Evolutionary conservation across 1,140 invertebrate species (phyloP), one percentile per base, ranked within the genome.

Genomic region (Calephelis nemesis): DNA sequence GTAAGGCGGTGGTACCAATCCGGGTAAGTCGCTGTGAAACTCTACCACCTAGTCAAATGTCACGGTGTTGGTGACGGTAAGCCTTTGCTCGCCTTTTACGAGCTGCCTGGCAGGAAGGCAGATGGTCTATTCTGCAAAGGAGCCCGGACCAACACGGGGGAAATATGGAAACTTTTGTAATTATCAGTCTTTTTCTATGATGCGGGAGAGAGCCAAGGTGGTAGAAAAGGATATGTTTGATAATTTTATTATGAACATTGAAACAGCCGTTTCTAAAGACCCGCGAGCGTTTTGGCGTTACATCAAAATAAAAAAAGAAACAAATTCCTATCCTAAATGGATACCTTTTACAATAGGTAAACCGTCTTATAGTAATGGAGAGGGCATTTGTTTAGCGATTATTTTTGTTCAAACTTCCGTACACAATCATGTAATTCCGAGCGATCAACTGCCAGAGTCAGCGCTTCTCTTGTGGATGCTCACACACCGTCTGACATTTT

Each of bases 251-350:
- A 50, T 13, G n/a, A 58, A 58, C 19, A 65, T 65, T 39, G 47
- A 65, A 39, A 49, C 13, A 48, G 48, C 47, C 5, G 39, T 65
- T 30, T 48, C 12, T 65, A 65, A 65, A 9, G 30, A 45, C 13
- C 63, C 63, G 7, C 30, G 48, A 50, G 63, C 45, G 8, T 65
- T 65, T 50, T 65, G 63, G 63, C 13, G 13, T 7, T 65, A 65
- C 30, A n/a, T 50, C 10, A 65, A 65, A 65, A 19, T 15, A 49
- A 65, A 52, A 50, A 65, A 65, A 2, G n/a, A 19, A 6, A 48
- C 10, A n/a, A 65, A 52, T 52, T 50, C 47, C 8, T 65, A 65
- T 52, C 48, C 47, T n/a, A n/a, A n/a, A n/a, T n/a, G n/a, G n/a
- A n/a, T n/a, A n/a, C n/a, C 15, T 11, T 39, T 50, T 19, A 65